These are phyloP conservation scores for Colletes gigas DNA, from an alignment of 1,140 invertebrate genomes.

Conservation along the genomic window DNA sequence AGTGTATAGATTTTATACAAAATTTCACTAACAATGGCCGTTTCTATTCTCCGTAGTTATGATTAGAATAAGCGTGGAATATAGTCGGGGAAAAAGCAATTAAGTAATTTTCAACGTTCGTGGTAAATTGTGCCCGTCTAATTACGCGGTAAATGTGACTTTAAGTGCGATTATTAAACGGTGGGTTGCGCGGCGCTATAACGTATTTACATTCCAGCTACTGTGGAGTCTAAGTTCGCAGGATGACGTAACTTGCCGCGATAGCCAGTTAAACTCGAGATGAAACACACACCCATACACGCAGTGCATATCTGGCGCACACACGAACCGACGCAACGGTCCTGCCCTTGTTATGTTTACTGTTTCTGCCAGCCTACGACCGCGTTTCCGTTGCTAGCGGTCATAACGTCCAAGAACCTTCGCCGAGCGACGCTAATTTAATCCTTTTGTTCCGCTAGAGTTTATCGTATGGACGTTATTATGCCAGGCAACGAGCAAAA, in stretches of 20 bases:
- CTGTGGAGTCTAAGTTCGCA: constrained; percentile 20
- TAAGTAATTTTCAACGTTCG: not conserved
- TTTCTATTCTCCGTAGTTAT: no score
- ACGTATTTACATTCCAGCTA: constrained; percentile 39
- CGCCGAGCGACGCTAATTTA: constrained; percentile 9
- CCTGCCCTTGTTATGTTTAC: constrained; percentile 40
- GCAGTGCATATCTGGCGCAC: not conserved
- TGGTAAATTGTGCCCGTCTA: not conserved
- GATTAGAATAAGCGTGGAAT: no score
- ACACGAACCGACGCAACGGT: constrained; percentile 21
- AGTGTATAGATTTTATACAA: no score
- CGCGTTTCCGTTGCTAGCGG: constrained; percentile 37
- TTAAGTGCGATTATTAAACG: constrained; percentile 15
- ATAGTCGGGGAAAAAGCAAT: not conserved
- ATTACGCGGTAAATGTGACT: not conserved
- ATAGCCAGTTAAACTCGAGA: constrained; percentile 24
- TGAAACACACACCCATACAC: not conserved
- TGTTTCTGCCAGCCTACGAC: constrained; percentile 22
- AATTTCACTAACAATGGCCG: no score
- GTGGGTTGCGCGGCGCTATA: not conserved
- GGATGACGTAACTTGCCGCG: constrained; percentile 45
- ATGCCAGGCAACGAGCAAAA: no score
- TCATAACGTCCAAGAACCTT: not conserved
- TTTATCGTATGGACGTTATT: not conserved
- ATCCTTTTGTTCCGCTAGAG: constrained; percentile 19